Evolutionary conservation across 1,140 invertebrate species (phyloP), one percentile per base, ranked within the genome.

Genomic region (Penaeus vannamei): DNA sequence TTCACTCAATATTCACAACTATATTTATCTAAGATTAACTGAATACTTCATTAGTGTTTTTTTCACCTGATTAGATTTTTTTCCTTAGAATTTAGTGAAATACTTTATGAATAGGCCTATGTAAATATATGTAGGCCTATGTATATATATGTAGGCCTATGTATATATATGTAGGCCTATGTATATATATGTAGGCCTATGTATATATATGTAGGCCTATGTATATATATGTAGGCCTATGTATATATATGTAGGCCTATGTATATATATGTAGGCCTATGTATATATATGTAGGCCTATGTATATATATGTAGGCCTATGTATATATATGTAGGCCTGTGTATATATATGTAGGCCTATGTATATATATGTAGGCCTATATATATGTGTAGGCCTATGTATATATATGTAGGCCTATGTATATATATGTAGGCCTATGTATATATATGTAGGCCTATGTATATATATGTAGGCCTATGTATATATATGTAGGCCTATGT

Each of bases 251-350:
- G 32, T 76, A 76, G 7, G 32, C 32, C 32, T 76, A 76, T 32
- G 32, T 32, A 76, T 72, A 72, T 72, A 72, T 72, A 72, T 26
- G 29, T 72, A 69, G n/a, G n/a, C n/a, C n/a, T 69, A 22, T 32
- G 10, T 23, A n/a, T 69, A 12, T 32, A 26, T 69, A 12, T 69
- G 10, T 20, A 12, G n/a, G 8, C n/a, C 14, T 32, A 26, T 22
- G 2, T 69, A 26, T 32, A 26, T 69, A n/a, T 69, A 26, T 32
- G 10, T 69, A n/a, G n/a, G 10, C 23, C 8, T 69, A 19, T 69
- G 10, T 17, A 26, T 69, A 19, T 69, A 26, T 76, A 76, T 22
- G 29, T 76, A 76, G 29, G 2, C 3, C 29, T n/a, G 20, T 22
- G 29, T 26, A 76, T 76, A n/a, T 76, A 26, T 76, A 76, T 19